A percentile compares a stretch with the other conserved stretches of the same genome.
Evolutionary conservation across 2,797 vertebrate genomes (phyloP).

Genomic region (Thalassophryne amazonica): DNA sequence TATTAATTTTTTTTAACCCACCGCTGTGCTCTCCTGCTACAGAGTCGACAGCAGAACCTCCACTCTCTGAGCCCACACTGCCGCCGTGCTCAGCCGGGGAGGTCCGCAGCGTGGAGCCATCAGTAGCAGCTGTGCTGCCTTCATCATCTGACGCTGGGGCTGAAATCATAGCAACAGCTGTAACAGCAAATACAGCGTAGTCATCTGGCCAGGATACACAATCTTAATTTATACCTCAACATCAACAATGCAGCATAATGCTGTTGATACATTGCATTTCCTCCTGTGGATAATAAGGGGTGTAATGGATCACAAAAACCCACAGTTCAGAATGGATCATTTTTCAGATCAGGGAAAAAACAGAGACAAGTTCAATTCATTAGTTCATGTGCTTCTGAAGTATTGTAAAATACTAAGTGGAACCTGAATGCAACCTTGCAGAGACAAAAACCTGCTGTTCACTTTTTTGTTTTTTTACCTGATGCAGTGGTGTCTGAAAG

Average conservation of each 20-base stretch:
- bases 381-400: too few species aligned
- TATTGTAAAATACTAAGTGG: too few species aligned
- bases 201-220: constrained; percentile 56
- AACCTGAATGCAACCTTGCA: not conserved
- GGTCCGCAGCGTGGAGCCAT: constrained; percentile 95
- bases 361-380: too few species aligned
- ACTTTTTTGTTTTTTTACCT: constrained; percentile 81
- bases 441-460: not conserved
- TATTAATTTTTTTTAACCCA: constrained; percentile 73
- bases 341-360: not conserved
- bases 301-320: too few species aligned
- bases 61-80: constrained; percentile 97
- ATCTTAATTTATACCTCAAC: constrained; percentile 30
- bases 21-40: constrained; percentile 98
- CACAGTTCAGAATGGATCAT: not conserved
- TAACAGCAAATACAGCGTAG: constrained; percentile 91
- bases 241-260: constrained; percentile 28
- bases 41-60: constrained; percentile 95
- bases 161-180: constrained; percentile 96
- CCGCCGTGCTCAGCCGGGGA: constrained; percentile 97
- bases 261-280: constrained; percentile 5
- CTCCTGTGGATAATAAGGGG: too few species aligned
- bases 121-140: constrained; percentile 97
- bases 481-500: constrained; percentile 98
- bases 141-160: constrained; percentile 99